Percentiles rank a stretch among this genome's conserved stretches.
These are phyloP conservation scores for Solenopsis fugax DNA, from an alignment of 1,140 invertebrate species.

Conservation along the genomic window DNA sequence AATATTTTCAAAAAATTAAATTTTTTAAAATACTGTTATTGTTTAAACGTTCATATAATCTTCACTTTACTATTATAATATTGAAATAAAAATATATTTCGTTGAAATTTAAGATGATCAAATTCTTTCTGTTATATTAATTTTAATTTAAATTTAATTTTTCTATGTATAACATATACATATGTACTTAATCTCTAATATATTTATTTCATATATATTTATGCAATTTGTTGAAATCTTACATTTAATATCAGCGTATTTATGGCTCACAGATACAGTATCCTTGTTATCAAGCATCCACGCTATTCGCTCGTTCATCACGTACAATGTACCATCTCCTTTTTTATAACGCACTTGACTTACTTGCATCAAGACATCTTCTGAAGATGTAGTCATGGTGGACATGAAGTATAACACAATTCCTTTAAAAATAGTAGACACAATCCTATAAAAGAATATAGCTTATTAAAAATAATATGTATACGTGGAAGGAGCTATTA, in stretches of 20 bases:
- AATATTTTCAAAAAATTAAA: too few relatives aligned
- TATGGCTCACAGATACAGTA: slow-evolving; percentile 96
- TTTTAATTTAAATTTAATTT: too few relatives aligned
- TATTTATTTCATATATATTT: slow-evolving; percentile 36
- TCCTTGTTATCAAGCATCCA: slow-evolving; percentile 98
- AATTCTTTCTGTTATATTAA: too few relatives aligned
- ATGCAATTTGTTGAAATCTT: slow-evolving; percentile 80
- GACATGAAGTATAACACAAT: slow-evolving; percentile 75
- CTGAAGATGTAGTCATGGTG: slow-evolving; percentile 93
- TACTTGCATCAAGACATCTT: slow-evolving; percentile 97
- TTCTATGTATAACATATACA: not conserved
- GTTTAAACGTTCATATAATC: too few relatives aligned
- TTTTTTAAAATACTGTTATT: too few relatives aligned
- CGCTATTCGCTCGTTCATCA: slow-evolving; percentile 97
- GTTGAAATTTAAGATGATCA: too few relatives aligned
- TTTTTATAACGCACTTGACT: slow-evolving; percentile 98
- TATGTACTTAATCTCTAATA: not conserved
- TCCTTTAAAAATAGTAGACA: slow-evolving; percentile 64
- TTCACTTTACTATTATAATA: too few relatives aligned
- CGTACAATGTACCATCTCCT: slow-evolving; percentile 97
- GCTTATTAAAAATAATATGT: slow-evolving; percentile 5
- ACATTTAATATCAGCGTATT: slow-evolving; percentile 99
- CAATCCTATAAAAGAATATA: slow-evolving; percentile 64
- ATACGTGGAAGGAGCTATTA: too few relatives aligned
- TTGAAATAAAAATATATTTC: too few relatives aligned